Conservation (phyloP, 2,888 invertebrate species). For the Melanophora roralis region DNA sequence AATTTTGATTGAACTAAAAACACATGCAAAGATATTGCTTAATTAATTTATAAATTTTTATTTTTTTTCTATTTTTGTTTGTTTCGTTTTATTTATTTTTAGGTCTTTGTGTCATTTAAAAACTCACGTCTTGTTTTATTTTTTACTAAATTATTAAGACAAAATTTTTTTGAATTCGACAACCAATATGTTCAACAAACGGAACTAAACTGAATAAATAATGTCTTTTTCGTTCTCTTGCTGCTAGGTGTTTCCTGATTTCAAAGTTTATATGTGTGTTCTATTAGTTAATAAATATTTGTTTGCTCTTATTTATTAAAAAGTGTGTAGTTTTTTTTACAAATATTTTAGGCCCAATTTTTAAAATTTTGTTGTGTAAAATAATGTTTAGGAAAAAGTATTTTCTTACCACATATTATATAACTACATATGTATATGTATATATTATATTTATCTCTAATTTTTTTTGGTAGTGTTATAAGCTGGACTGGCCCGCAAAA, state of each 20-base stretch:
- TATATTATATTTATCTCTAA: too few relatives aligned
- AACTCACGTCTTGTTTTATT: neutral
- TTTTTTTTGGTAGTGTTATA: too few relatives aligned
- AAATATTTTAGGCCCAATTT: too few relatives aligned
- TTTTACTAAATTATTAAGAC: neutral
- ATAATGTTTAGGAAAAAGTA: too few relatives aligned
- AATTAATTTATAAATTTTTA: neutral
- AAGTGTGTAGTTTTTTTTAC: too few relatives aligned
- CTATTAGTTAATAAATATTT: neutral
- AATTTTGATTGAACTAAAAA: slow-evolving; percentile 6
- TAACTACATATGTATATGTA: too few relatives aligned
- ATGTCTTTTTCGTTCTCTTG: slow-evolving; percentile 9
- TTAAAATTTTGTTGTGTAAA: too few relatives aligned
- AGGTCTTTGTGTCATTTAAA: slow-evolving; percentile 3
- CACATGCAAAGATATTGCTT: too few relatives aligned
- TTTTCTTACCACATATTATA: too few relatives aligned
- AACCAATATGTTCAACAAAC: slow-evolving; percentile 46
- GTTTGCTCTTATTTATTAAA: neutral
- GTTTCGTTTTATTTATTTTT: slow-evolving; percentile 11
- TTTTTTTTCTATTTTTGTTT: slow-evolving; percentile 8
- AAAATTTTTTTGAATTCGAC: slow-evolving; percentile 31
- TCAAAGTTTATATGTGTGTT: neutral
- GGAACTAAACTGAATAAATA: slow-evolving; percentile 45
- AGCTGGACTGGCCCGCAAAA: too few relatives aligned
- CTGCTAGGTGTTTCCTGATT: neutral